Conservation (phyloP, 2,797 vertebrate species). For the Scolopax bukidnonensis region DNA sequence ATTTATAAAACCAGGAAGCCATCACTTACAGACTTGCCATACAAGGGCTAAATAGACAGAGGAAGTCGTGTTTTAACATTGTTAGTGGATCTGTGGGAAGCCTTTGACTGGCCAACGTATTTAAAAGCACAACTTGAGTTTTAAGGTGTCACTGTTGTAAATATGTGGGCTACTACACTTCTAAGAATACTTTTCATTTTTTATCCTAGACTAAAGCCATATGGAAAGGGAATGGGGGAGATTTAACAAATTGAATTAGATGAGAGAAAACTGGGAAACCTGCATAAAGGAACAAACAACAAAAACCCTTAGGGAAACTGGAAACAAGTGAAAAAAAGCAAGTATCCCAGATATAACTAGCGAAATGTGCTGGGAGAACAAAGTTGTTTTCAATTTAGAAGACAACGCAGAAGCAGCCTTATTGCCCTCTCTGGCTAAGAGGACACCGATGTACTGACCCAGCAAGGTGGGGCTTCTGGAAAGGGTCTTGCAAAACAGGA, state of each 20-base stretch:
- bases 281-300: neutral
- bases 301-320: neutral
- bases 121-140: neutral
- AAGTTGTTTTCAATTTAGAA: neutral
- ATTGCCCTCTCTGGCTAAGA: neutral
- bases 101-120: neutral
- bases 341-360: neutral
- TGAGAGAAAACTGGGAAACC: neutral
- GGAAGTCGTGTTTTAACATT: neutral
- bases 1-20: constrained; percentile 63
- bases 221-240: neutral
- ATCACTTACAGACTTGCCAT: constrained; percentile 6
- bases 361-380: neutral
- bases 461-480: neutral
- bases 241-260: neutral
- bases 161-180: neutral
- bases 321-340: neutral
- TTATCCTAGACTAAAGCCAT: neutral
- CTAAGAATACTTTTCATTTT: neutral
- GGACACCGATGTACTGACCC: neutral
- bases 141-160: neutral
- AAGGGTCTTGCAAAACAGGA: neutral
- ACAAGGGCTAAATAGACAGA: constrained; percentile 27
- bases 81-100: constrained; percentile 2
- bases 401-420: neutral